Conservation (phyloP, 2,797 vertebrate species). For the Falco biarmicus region DNA sequence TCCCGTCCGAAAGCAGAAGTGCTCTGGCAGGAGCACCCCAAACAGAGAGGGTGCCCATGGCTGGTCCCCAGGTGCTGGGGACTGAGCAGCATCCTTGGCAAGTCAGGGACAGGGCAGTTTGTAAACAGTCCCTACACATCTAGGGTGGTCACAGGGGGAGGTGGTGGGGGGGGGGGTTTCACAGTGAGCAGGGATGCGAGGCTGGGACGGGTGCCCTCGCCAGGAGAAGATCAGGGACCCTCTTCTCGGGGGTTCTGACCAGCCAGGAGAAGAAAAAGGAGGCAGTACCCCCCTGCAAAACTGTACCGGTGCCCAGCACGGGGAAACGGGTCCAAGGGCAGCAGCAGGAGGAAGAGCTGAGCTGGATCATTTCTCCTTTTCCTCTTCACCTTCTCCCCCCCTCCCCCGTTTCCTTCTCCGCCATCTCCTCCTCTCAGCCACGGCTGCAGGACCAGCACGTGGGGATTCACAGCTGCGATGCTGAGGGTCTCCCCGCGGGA, state of each 20-base stretch:
- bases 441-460: fast-evolving
- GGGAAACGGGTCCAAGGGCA: neutral
- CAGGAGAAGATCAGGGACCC: neutral
- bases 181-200: neutral
- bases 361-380: neutral
- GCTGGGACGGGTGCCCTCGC: neutral
- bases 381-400: neutral
- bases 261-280: neutral
- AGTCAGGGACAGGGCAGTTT: neutral
- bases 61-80: neutral
- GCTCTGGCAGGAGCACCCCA: neutral
- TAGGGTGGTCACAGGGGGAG: neutral
- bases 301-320: fast-evolving
- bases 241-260: neutral
- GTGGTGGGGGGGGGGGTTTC: neutral
- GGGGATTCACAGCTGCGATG: fast-evolving
- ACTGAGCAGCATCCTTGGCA: neutral
- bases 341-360: neutral
- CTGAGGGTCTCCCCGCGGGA: fast-evolving
- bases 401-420: neutral
- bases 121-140: constrained; percentile 65
- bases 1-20: neutral
- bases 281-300: fast-evolving
- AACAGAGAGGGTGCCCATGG: neutral
- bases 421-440: neutral